Conservation (phyloP, 2,797 vertebrate genomes). For the Gallinago stenura region DNA sequence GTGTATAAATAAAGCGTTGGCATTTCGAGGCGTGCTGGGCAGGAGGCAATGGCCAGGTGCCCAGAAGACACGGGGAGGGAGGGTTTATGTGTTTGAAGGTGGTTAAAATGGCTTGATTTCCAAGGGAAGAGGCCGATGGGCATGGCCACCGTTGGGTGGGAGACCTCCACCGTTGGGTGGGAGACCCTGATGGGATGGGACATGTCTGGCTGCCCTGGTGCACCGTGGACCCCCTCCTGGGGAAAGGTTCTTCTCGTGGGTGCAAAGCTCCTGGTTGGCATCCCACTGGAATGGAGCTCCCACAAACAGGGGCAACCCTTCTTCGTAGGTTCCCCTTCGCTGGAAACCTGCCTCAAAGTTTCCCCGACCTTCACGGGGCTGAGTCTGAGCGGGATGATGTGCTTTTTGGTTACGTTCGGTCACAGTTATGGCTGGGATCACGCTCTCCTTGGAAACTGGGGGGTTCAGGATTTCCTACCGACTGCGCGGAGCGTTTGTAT, state of each 20-base stretch:
- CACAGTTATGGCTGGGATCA: not conserved
- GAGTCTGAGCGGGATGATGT: rapidly evolving
- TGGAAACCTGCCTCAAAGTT: not conserved
- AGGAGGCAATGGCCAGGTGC: not conserved
- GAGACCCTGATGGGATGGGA: not conserved
- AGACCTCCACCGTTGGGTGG: too few species aligned
- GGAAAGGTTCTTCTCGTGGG: not conserved
- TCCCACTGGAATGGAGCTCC: not conserved
- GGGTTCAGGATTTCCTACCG: rapidly evolving
- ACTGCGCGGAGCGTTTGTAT: not conserved
- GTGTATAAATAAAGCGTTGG: not conserved
- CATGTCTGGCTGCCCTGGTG: not conserved
- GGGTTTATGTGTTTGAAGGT: rapidly evolving
- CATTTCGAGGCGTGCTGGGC: not conserved
- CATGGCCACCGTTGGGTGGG: not conserved
- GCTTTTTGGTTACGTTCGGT: not conserved
- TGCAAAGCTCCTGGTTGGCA: not conserved
- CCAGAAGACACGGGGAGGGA: rapidly evolving
- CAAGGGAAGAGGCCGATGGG: not conserved
- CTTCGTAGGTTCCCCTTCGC: rapidly evolving
- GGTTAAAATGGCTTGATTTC: not conserved
- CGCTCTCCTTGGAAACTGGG: rapidly evolving
- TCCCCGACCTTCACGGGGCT: rapidly evolving
- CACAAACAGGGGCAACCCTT: rapidly evolving
- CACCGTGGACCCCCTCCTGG: not conserved